A percentile compares a stretch with the other conserved stretches of the same genome.
Conservation (phyloP, 1,140 invertebrate species). For the Holcopasites calliopsidis region DNA sequence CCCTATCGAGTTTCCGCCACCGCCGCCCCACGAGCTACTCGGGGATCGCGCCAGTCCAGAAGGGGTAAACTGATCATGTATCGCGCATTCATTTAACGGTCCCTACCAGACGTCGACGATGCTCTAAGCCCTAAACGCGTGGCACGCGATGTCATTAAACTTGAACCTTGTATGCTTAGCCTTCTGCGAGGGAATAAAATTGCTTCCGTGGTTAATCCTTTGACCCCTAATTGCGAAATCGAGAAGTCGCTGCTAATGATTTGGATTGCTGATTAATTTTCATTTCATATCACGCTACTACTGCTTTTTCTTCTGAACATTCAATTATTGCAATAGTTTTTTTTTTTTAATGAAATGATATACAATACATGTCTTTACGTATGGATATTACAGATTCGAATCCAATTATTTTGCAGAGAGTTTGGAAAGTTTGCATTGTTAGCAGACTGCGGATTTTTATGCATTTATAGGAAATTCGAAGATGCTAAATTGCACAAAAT, state of each 20-base stretch:
- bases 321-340: too few relatives aligned
- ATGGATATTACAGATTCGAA: too few relatives aligned
- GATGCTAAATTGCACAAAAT: too few relatives aligned
- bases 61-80: slow-evolving; percentile 78
- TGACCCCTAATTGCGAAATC: slow-evolving; percentile 1
- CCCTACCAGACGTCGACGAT: slow-evolving; percentile 25
- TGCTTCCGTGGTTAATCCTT: background rate
- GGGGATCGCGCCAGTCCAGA: slow-evolving; percentile 90
- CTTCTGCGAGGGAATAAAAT: background rate
- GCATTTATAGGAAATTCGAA: too few relatives aligned
- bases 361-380: too few relatives aligned
- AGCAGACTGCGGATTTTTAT: too few relatives aligned
- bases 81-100: slow-evolving; percentile 36
- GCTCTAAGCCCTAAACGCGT: background rate
- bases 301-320: too few relatives aligned
- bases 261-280: background rate
- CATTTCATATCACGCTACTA: background rate
- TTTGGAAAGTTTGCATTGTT: too few relatives aligned
- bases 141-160: slow-evolving; percentile 33
- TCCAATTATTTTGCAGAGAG: too few relatives aligned
- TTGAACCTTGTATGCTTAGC: slow-evolving; percentile 8
- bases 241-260: background rate
- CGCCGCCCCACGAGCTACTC: slow-evolving; percentile 80
- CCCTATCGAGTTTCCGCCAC: slow-evolving; percentile 70
- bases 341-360: too few relatives aligned